Base-by-base conservation (phyloP, 2,113 vertebrate species). In the Poeciliopsis retropinna region DNA sequence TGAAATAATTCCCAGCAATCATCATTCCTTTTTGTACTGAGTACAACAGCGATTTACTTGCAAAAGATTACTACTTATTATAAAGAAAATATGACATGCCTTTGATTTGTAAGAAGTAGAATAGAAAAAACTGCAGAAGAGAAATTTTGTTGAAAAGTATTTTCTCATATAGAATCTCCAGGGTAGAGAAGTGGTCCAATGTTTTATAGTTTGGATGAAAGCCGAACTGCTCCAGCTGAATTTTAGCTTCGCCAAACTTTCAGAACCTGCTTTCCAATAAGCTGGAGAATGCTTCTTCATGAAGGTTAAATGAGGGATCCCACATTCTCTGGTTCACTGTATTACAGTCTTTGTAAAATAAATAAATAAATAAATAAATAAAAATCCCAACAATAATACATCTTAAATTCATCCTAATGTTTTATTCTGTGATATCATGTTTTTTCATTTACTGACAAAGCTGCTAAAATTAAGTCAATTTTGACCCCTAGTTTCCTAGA, bases 1-100 rank as follows among this genome's bases (percentile, higher is more conserved):
- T 57, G 51, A 76, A 30, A 71, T 27, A 12, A 34, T 82, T 82
- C 67, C 71, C 10, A 30, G 51, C 51, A 57, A n/a, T 25, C 51
- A 57, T 47, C 44, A 19, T 19, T 47, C 5, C 15, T 19, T 47
- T 47, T 47, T 47, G 44, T 17, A 15, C 44, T 19, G 15, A 15
- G 44, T 17, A 47, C 4, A 47, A 19, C 17, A 47, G 44, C 19
- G 5, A 47, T 57, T 57, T 8, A 19, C 10, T 57, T n/a, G 51
- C 51, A 57, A 57, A n/a, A 3, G 19, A 57, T 57, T 25, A n/a
- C 51, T 57, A 9, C 51, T 57, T 57, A 54, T 54, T n/a, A 9
- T 54, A 25, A 54, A 54, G 34, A 57, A 57, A 57, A 57, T 10
- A n/a, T 57, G 51, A 41, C 5, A 5, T 47, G 5, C 4, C 17